Evolutionary conservation across 1,140 invertebrate species (phyloP).

Genomic region (Drosophila miranda): DNA sequence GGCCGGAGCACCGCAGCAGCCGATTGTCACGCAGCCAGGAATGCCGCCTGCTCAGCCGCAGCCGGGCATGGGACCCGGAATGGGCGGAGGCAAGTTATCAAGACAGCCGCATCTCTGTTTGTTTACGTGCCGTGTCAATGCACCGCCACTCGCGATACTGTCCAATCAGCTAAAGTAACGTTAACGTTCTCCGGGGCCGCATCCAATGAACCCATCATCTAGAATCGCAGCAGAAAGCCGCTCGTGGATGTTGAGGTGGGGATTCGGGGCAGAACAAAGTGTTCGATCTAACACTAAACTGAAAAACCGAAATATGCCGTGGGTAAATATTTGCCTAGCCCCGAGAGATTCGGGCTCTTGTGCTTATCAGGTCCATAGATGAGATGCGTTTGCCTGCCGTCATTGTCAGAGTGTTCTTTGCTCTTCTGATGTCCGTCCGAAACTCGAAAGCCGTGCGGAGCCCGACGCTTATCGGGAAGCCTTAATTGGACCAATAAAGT

Average conservation of each 20-base stretch:
- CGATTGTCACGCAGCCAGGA: slow-evolving; percentile 71
- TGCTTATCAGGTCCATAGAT: slow-evolving; percentile 11
- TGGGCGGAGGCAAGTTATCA: slow-evolving; percentile 48
- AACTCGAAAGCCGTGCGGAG: slow-evolving; percentile 23
- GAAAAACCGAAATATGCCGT: neutral
- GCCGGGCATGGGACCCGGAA: slow-evolving; percentile 53
- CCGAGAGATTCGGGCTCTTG: slow-evolving; percentile 17
- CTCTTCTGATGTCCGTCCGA: slow-evolving; percentile 14
- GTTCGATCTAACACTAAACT: slow-evolving; percentile 5
- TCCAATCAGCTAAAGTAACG: slow-evolving; percentile 11
- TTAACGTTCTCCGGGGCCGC: slow-evolving; percentile 2
- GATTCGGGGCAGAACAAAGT: slow-evolving; percentile 26
- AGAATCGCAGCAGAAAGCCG: neutral
- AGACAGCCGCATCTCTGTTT: slow-evolving; percentile 31
- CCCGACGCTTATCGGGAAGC: slow-evolving; percentile 56
- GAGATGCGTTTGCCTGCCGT: slow-evolving; percentile 15
- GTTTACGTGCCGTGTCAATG: slow-evolving; percentile 41
- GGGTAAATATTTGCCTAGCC: slow-evolving; percentile 35
- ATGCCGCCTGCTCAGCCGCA: slow-evolving; percentile 46
- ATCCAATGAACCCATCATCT: slow-evolving; percentile 14
- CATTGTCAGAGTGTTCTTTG: neutral
- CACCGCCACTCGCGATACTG: slow-evolving; percentile 49
- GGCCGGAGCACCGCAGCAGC: slow-evolving; percentile 41
- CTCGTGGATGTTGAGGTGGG: neutral
- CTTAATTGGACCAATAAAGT: slow-evolving; percentile 77